Percentiles rank a stretch among this genome's conserved stretches.
Conservation (phyloP, 2,797 vertebrate genomes). For the Tokudaia tokunoshimensis region DNA sequence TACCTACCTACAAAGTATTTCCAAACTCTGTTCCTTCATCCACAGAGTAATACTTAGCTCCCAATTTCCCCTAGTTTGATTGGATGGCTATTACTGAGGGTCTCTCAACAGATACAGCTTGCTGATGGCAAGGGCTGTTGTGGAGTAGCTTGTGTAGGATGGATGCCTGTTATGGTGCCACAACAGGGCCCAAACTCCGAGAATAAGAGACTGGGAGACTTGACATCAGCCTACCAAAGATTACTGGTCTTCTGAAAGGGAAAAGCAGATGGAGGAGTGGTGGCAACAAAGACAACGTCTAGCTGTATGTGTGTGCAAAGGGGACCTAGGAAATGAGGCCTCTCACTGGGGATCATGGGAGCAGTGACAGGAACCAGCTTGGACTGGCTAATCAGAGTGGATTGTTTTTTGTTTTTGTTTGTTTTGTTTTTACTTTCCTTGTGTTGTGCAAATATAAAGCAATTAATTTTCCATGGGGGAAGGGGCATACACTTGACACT, state of each 20-base stretch:
- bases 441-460: not conserved
- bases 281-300: not conserved
- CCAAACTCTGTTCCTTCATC: not conserved
- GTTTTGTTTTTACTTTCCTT: not conserved
- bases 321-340: not conserved
- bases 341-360: not conserved
- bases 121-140: not conserved
- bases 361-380: not conserved
- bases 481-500: not conserved
- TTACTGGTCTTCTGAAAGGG: not conserved
- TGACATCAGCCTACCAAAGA: not conserved
- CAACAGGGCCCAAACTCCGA: not conserved
- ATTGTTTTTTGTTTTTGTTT: no score
- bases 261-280: not conserved
- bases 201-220: not conserved
- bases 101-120: not conserved
- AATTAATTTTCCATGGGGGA: not conserved
- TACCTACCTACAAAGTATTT: not conserved
- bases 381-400: not conserved
- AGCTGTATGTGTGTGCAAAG: not conserved
- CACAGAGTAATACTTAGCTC: not conserved
- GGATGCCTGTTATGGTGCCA: not conserved
- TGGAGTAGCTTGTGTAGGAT: not conserved
- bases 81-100: not conserved
- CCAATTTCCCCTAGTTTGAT: not conserved